Evolutionary conservation across 2,797 vertebrate genomes (phyloP).

Genomic region (Mormyrops attenuatus): DNA sequence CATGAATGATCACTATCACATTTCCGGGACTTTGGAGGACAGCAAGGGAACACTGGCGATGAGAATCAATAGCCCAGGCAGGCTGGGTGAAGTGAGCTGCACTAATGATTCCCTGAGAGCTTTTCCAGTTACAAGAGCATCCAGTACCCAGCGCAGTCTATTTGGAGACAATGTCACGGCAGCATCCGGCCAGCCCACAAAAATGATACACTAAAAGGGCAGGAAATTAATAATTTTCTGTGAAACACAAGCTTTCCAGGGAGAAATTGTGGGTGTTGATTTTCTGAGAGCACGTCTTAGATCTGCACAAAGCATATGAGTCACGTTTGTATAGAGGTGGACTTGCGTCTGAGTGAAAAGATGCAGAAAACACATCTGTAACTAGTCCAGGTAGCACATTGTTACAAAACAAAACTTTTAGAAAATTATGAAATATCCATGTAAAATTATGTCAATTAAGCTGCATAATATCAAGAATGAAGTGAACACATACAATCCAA

Average conservation of each 20-base stretch:
- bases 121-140: slow-evolving; percentile 3
- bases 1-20: slow-evolving; percentile 4
- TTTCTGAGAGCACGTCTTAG: not conserved
- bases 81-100: not conserved
- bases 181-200: not conserved
- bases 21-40: not conserved
- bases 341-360: not conserved
- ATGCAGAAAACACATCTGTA: not conserved
- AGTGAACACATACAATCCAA: not conserved
- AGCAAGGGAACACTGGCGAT: not conserved
- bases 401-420: not conserved
- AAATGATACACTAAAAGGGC: not conserved
- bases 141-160: not conserved
- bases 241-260: not conserved
- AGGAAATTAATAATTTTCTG: not conserved
- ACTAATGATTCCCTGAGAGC: slow-evolving; percentile 23
- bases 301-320: not conserved
- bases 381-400: not conserved
- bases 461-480: not conserved
- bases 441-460: not conserved
- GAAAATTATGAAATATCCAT: not conserved
- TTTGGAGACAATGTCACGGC: not conserved
- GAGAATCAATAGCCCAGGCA: slow-evolving; percentile 5
- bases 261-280: not conserved
- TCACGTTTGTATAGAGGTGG: not conserved